Conservation (phyloP, 1,140 invertebrate genomes). For the Drosophila nasuta region DNA sequence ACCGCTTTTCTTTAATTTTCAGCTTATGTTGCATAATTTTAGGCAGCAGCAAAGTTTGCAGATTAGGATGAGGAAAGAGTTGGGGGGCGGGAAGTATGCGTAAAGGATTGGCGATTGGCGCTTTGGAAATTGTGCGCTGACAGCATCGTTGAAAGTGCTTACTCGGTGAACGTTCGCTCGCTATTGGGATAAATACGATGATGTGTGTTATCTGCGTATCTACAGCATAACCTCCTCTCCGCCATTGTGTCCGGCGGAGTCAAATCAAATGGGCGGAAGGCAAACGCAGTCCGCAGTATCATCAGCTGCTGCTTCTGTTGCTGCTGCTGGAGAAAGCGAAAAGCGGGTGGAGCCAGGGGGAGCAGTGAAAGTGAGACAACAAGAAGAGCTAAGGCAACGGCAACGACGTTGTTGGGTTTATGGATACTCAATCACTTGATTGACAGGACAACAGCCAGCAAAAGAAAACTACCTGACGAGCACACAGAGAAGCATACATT, state of each 20-base stretch:
- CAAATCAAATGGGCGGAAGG: slow-evolving; percentile 46
- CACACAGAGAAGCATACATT: slow-evolving; percentile 1
- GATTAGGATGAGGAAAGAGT: no score
- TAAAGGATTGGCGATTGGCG: slow-evolving; percentile 17
- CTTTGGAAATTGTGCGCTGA: slow-evolving; percentile 46
- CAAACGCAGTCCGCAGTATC: slow-evolving; percentile 12
- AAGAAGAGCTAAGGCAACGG: slow-evolving; percentile 15
- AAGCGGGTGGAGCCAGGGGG: neutral
- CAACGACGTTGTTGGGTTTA: slow-evolving; percentile 13
- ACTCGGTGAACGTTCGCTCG: neutral
- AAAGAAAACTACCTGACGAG: slow-evolving; percentile 43
- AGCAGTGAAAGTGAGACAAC: neutral
- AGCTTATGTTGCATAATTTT: slow-evolving; percentile 80
- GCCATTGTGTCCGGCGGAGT: neutral
- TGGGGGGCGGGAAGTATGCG: no score
- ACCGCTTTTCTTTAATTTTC: slow-evolving; percentile 71
- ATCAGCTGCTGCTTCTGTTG: no score
- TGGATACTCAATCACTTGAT: slow-evolving; percentile 71
- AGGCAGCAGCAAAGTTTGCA: slow-evolving; percentile 17
- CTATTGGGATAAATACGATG: slow-evolving; percentile 14
- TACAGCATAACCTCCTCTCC: neutral
- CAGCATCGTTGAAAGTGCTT: slow-evolving; percentile 38
- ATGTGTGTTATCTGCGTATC: slow-evolving; percentile 34
- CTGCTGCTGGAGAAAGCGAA: neutral
- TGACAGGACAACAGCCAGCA: slow-evolving; percentile 53